These are phyloP conservation scores for Polydrusus tereticollis DNA, from an alignment of 2,888 invertebrate species.

Conservation along the genomic window DNA sequence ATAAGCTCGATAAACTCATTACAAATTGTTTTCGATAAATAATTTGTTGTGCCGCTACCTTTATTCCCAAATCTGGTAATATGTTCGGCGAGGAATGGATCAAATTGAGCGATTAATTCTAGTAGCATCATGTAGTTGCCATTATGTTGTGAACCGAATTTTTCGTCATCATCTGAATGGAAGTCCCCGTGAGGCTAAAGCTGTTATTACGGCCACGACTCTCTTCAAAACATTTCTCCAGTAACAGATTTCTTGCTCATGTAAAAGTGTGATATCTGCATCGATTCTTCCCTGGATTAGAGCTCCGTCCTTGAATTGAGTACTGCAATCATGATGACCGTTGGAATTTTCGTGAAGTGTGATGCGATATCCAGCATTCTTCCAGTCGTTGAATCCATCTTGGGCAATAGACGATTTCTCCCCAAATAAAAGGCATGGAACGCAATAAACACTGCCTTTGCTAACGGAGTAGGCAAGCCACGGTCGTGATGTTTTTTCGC, in stretches of 20 bases:
- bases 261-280: too few species aligned
- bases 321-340: constrained; percentile 30
- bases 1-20: neutral
- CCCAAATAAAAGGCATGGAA: too few species aligned
- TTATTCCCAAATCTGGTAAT: constrained; percentile 1
- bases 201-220: constrained; percentile 50
- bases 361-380: constrained; percentile 34
- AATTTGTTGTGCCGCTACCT: neutral
- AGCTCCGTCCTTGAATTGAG: constrained; percentile 23
- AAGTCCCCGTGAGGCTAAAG: constrained; percentile 47
- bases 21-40: too few species aligned
- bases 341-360: constrained; percentile 46
- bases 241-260: constrained; percentile 35
- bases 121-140: constrained; percentile 57
- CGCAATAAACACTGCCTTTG: too few species aligned
- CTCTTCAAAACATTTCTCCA: constrained; percentile 55
- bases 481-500: too few species aligned
- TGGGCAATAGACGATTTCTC: too few species aligned
- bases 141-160: constrained; percentile 52
- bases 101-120: constrained; percentile 57
- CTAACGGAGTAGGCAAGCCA: too few species aligned
- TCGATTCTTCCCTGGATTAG: neutral
- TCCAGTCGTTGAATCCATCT: constrained; percentile 52
- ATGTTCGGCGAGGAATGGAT: constrained; percentile 57
- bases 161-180: constrained; percentile 52